phyloP scores from a whole-genome alignment of 2,888 invertebrate species.

The Habroteleia sp. region DNA sequence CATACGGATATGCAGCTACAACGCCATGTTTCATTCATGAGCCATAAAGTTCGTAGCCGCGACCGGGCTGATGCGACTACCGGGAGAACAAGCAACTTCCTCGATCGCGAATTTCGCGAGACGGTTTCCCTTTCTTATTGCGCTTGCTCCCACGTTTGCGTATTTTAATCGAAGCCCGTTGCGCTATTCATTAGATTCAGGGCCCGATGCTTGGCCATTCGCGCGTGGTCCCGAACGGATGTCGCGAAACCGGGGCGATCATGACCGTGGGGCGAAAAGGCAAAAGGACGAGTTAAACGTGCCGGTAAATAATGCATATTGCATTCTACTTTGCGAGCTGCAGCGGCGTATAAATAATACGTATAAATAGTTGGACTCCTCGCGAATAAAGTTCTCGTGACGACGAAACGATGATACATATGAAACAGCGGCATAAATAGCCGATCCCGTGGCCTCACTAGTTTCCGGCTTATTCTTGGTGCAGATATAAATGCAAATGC shows the following conservation, averaged over 20 bases:
- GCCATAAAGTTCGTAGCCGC: conserved; percentile 64
- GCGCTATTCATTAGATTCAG: conserved; percentile 42
- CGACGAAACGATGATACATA: conserved; percentile 63
- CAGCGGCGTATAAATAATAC: conserved; percentile 59
- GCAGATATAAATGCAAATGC: conserved; percentile 50
- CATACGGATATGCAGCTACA: conserved; percentile 69
- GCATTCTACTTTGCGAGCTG: conserved; percentile 41
- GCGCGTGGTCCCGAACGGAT: too few species aligned
- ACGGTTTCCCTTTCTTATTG: conserved; percentile 34
- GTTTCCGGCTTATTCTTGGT: conserved; percentile 46
- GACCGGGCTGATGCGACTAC: conserved; percentile 25
- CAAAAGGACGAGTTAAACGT: conserved; percentile 5
- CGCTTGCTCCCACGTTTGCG: conserved; percentile 23
- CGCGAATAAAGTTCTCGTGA: conserved; percentile 63
- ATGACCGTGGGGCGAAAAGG: neutral
- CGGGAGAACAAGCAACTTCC: conserved; percentile 37
- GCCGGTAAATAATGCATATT: conserved; percentile 59
- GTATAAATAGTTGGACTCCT: conserved; percentile 43
- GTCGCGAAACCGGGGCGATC: neutral
- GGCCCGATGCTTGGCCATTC: neutral
- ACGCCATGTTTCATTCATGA: conserved; percentile 79
- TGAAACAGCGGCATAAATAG: conserved; percentile 61
- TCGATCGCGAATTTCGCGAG: conserved; percentile 52
- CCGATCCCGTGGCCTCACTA: conserved; percentile 3
- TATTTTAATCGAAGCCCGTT: conserved; percentile 35